phyloP scores from a whole-genome alignment of 1,140 invertebrate species.

The Drosophila kurseongensis region DNA sequence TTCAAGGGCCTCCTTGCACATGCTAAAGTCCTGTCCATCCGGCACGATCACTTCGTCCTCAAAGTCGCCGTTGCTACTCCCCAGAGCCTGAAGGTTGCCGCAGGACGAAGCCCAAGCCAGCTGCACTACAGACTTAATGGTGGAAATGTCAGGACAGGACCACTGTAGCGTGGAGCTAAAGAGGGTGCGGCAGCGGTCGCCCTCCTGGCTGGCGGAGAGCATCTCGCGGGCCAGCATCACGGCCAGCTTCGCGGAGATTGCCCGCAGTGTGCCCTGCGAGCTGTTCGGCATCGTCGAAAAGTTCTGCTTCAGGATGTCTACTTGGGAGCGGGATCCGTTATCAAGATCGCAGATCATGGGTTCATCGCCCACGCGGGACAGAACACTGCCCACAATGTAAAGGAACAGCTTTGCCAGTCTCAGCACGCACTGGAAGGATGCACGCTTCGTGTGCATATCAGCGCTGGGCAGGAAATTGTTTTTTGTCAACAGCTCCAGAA shows the following conservation, averaged over 20 bases:
- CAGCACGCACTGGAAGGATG: slow-evolving; percentile 94
- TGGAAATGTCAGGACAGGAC: slow-evolving; percentile 88
- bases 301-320: slow-evolving; percentile 84
- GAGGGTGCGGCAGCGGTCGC: slow-evolving; percentile 85
- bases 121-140: slow-evolving; percentile 89
- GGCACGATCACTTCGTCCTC: slow-evolving; percentile 86
- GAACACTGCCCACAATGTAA: slow-evolving; percentile 91
- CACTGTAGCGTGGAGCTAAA: slow-evolving; percentile 87
- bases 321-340: slow-evolving; percentile 75
- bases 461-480: slow-evolving; percentile 94
- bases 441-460: slow-evolving; percentile 92
- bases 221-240: slow-evolving; percentile 88
- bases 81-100: slow-evolving; percentile 88
- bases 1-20: slow-evolving; percentile 97
- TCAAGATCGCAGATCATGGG: slow-evolving; percentile 74
- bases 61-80: slow-evolving; percentile 71
- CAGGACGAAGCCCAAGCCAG: slow-evolving; percentile 92
- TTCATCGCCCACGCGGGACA: slow-evolving; percentile 82
- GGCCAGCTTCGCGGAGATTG: slow-evolving; percentile 90
- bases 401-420: slow-evolving; percentile 95
- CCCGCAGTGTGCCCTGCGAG: slow-evolving; percentile 89
- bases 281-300: slow-evolving; percentile 82
- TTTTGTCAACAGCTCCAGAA: slow-evolving; percentile 94
- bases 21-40: slow-evolving; percentile 88
- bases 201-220: slow-evolving; percentile 84